Percentiles rank a stretch among this genome's conserved stretches.
These are phyloP conservation scores for Sialia sialis DNA, from an alignment of 2,113 vertebrate genomes.

Conservation along the genomic window DNA sequence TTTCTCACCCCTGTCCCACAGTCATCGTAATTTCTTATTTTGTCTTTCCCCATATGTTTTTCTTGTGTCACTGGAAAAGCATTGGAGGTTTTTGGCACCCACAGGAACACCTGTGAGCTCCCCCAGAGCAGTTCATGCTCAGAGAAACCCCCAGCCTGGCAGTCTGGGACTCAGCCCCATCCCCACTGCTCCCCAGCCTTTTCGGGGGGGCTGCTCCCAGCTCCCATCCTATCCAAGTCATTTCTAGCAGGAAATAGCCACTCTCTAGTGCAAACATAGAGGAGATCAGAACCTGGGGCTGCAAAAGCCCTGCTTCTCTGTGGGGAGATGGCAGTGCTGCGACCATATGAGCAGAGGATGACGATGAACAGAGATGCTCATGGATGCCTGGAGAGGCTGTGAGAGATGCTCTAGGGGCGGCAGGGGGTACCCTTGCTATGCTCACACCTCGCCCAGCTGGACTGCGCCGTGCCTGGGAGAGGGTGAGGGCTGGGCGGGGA, in stretches of 20 bases:
- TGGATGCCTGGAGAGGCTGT: neutral
- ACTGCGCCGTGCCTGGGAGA: neutral
- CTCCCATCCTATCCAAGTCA: neutral
- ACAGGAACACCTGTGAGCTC: conserved; percentile 24
- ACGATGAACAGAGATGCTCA: neutral
- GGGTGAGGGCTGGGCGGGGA: neutral
- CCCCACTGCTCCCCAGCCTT: neutral
- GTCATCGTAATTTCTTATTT: conserved; percentile 41
- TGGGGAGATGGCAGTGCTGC: neutral
- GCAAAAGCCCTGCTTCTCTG: neutral
- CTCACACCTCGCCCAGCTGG: neutral
- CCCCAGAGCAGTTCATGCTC: neutral
- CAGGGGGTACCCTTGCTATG: neutral
- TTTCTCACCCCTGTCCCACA: conserved; percentile 18
- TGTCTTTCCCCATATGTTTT: conserved; percentile 39
- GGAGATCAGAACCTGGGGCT: neutral
- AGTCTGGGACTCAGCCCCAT: neutral
- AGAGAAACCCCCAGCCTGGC: neutral
- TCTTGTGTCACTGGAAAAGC: conserved; percentile 49
- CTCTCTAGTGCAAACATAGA: neutral
- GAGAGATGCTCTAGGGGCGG: neutral
- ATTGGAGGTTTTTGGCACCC: conserved; percentile 30
- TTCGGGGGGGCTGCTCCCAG: neutral
- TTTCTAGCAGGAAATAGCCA: neutral
- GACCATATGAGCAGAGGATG: neutral